Evolutionary conservation across 2,888 invertebrate species (phyloP), one percentile per base, ranked within the genome.

Genomic region (Cylloceria caligata): DNA sequence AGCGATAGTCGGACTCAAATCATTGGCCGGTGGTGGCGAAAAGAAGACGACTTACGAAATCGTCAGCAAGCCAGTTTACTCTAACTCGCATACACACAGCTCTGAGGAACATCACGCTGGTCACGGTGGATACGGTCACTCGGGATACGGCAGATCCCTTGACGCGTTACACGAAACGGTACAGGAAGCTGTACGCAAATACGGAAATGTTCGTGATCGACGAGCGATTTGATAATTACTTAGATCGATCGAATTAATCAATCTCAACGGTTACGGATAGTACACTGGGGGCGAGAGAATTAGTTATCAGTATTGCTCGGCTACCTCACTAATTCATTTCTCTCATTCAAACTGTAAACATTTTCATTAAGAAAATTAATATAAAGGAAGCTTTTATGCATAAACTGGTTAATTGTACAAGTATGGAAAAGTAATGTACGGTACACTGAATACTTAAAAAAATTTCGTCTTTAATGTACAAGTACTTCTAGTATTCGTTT

Each of bases 31-130:
- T 0, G 94, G 95, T 2, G 96, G 96, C 0, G 95, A 95, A 3
- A 93, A 93, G 86, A 90, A 96, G 9, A 96, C 97, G 7, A 97
- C 97, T 0, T 97, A 97, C 89, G 97, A 97, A 93, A 96, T 97
- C 81, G 96, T 97, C 6, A 95, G 97, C 52, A 97, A 97, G 87
- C 97, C 97, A 0, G 94, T 97, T 0, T 97, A 97, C 90, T 95
- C 95, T 0, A 95, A 95, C 88, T 94, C 95, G 2, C 95, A 95
- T 88, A 95, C 95, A 0, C 96, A 96, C 88, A 94, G 94, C 60
- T 92, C 94, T 2, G 95, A 96, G 79, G 96, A 96, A 80, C 96
- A 96, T 81, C 95, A 95, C 79, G 94, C 94, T n/a, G 94, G 94
- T 24, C 94, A 94, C 83, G 67, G 60, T 27, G 93, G 94, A 16